A percentile compares a stretch with the other conserved stretches of the same genome.
Conservation (phyloP, 2,113 vertebrate species). For the Cololabis saira region DNA sequence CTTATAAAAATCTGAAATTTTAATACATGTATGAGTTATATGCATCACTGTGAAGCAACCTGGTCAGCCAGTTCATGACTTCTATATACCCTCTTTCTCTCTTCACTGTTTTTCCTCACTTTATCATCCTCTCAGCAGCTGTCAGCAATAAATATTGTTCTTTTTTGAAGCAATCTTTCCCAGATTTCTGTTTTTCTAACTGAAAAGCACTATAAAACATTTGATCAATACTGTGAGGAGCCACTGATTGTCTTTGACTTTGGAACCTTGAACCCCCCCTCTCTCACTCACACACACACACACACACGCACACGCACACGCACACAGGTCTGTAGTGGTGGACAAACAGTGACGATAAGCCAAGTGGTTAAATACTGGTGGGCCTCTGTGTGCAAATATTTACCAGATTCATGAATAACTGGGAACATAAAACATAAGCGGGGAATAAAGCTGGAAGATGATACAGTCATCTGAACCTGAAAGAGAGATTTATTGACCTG, state of each 20-base stretch:
- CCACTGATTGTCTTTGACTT: constrained; percentile 12
- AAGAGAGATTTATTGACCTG: constrained; percentile 33
- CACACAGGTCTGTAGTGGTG: constrained; percentile 14
- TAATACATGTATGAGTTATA: too few species aligned
- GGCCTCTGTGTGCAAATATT: constrained; percentile 60
- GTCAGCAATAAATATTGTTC: constrained; percentile 20
- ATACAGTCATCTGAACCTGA: constrained; percentile 33
- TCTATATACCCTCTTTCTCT: too few species aligned
- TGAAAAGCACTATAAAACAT: constrained; percentile 54
- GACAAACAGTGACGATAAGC: constrained; percentile 47
- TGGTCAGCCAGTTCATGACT: too few species aligned
- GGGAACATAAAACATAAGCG: constrained; percentile 65
- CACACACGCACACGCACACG: not conserved
- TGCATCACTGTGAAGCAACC: too few species aligned
- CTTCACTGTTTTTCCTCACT: too few species aligned
- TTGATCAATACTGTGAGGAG: constrained; percentile 45
- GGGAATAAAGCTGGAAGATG: constrained; percentile 44
- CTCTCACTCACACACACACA: not conserved
- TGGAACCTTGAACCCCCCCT: constrained; percentile 45
- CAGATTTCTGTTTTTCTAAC: constrained; percentile 38
- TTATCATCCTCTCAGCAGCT: not conserved
- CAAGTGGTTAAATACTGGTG: constrained; percentile 53
- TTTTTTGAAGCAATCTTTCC: constrained; percentile 10
- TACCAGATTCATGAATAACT: constrained; percentile 52
- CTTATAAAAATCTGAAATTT: too few species aligned